These are phyloP conservation scores for Sapajus apella DNA, from an alignment of 2,113 vertebrate genomes.

Conservation along the genomic window DNA sequence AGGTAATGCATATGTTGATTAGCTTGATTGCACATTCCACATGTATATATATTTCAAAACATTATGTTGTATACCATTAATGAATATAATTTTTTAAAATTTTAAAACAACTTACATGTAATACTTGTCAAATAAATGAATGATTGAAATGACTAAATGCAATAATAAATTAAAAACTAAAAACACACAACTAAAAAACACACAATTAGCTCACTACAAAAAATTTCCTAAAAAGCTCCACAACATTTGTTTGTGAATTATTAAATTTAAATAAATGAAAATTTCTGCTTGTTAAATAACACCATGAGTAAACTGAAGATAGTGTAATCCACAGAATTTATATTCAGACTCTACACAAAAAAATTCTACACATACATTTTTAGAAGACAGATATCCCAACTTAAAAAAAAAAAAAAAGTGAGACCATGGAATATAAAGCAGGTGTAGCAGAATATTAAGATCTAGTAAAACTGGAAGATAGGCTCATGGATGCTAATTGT, in stretches of 20 bases:
- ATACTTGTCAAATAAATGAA: background rate
- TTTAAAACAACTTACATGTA: background rate
- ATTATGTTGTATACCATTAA: background rate
- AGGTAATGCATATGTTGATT: background rate
- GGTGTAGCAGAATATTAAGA: background rate
- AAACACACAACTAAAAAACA: background rate
- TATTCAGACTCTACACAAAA: background rate
- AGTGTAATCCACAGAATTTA: background rate
- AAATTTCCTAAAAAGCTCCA: background rate
- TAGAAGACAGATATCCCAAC: background rate
- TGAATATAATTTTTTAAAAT: background rate
- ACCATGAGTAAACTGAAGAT: background rate
- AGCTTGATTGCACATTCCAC: background rate
- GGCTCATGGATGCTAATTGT: background rate
- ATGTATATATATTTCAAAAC: background rate
- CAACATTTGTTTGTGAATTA: background rate
- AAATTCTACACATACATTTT: background rate
- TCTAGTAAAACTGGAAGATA: background rate
- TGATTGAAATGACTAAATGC: background rate
- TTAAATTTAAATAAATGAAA: conserved; percentile 27
- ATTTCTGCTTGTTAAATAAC: background rate
- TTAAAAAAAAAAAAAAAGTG: background rate
- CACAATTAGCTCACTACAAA: background rate
- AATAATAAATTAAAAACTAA: background rate
- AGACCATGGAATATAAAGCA: background rate